phyloP scores from a whole-genome alignment of 1,140 invertebrate genomes.

The Xylocopa sonorina region DNA sequence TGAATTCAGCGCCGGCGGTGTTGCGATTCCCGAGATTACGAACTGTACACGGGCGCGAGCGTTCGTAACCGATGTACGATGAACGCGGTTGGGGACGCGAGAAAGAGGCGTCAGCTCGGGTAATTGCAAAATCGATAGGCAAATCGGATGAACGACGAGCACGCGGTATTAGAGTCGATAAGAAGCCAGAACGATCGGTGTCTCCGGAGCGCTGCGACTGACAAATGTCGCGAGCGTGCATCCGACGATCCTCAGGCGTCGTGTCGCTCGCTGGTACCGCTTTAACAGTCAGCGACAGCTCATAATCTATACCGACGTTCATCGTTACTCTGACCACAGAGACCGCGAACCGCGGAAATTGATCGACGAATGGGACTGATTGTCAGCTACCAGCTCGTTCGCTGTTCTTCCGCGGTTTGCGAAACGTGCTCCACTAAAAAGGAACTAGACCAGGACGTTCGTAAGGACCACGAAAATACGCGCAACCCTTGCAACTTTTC shows the following conservation, averaged over 20 bases:
- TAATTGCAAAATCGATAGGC: conserved; percentile 26
- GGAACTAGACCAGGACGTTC: too few species aligned
- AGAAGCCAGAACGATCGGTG: neutral
- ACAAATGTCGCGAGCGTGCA: neutral
- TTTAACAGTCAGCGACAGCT: neutral
- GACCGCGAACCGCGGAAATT: neutral
- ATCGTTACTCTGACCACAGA: neutral
- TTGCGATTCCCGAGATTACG: too few species aligned
- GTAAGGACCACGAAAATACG: too few species aligned
- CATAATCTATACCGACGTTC: neutral
- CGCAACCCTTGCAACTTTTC: too few species aligned
- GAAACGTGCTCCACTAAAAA: too few species aligned
- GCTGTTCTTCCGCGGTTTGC: too few species aligned
- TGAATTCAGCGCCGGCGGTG: too few species aligned
- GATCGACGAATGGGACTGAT: neutral
- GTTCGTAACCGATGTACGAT: too few species aligned
- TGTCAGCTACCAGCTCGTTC: too few species aligned
- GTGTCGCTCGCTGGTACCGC: neutral
- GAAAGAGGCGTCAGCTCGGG: neutral
- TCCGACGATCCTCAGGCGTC: neutral
- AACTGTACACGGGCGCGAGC: too few species aligned
- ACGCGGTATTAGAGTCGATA: neutral
- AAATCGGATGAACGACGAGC: conserved; percentile 4
- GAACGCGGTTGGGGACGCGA: neutral
- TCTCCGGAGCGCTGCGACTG: neutral